These are phyloP conservation scores for Smutsia temminckii DNA, from an alignment of 2,797 vertebrate species.

Conservation along the genomic window DNA sequence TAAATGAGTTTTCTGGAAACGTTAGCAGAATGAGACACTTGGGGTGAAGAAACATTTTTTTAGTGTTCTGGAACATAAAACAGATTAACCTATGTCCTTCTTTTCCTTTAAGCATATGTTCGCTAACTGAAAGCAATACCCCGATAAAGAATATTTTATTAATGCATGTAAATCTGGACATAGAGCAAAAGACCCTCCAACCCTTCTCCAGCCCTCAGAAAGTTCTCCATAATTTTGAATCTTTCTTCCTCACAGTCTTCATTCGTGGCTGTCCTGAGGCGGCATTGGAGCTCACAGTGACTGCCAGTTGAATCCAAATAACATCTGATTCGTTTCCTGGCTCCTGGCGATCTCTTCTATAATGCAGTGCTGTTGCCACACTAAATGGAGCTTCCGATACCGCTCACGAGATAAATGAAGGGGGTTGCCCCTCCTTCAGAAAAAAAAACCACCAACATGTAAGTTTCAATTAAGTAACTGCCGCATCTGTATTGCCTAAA, in stretches of 20 bases:
- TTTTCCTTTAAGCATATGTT: conserved; percentile 51
- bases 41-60: conserved; percentile 59
- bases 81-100: conserved; percentile 33
- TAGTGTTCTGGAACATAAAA: conserved; percentile 66
- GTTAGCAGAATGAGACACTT: conserved; percentile 65
- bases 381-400: conserved; percentile 95
- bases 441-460: conserved; percentile 50
- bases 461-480: conserved; percentile 47
- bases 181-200: conserved; percentile 53
- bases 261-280: conserved; percentile 67
- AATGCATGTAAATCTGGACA: conserved; percentile 62
- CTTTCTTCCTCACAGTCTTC: conserved; percentile 56
- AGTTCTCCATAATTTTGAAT: conserved; percentile 59
- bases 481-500: conserved; percentile 19
- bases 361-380: conserved; percentile 98
- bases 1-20: conserved; percentile 44
- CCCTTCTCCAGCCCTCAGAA: conserved; percentile 57
- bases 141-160: conserved; percentile 76
- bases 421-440: conserved; percentile 94
- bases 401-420: conserved; percentile 94
- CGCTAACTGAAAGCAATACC: conserved; percentile 70
- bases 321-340: conserved; percentile 94
- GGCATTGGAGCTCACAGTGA: conserved; percentile 89
- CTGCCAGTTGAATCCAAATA: conserved; percentile 98
- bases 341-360: conserved; percentile 97